Conservation (phyloP, 2,797 vertebrate genomes). For the Vireo griseus region DNA sequence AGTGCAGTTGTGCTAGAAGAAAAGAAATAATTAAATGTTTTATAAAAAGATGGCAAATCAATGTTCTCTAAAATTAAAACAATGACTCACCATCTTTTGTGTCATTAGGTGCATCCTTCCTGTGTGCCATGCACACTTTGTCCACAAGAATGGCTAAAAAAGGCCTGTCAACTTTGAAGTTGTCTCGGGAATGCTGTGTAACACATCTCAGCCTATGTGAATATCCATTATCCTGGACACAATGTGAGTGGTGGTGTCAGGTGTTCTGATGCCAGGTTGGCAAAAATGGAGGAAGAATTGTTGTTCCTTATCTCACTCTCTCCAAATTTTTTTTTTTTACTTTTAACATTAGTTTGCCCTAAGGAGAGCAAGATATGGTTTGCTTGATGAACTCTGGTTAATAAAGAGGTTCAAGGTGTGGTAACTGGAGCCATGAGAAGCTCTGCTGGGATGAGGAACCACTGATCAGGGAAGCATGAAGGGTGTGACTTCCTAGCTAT, state of each 20-base stretch:
- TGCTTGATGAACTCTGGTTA: not conserved
- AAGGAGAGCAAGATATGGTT: rapidly evolving
- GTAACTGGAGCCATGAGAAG: not conserved
- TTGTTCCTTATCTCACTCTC: not conserved
- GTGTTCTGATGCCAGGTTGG: not conserved
- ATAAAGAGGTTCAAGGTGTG: not conserved
- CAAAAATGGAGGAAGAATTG: not conserved
- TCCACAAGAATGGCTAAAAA: conserved; percentile 24
- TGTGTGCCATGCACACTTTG: not conserved
- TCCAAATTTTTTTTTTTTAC: not conserved
- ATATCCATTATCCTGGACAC: not conserved
- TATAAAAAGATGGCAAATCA: not conserved
- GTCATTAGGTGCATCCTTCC: not conserved
- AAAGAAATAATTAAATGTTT: not conserved
- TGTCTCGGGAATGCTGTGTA: not conserved
- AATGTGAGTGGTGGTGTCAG: not conserved
- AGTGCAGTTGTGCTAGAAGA: not conserved
- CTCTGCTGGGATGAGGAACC: no score
- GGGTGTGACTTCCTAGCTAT: rapidly evolving
- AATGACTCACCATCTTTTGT: not conserved
- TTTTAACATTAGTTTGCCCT: not conserved
- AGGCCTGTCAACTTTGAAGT: not conserved
- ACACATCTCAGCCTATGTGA: rapidly evolving
- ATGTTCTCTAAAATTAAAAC: conserved; percentile 42
- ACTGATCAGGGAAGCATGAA: rapidly evolving